Evolutionary conservation across 2,797 vertebrate species (phyloP).

Genomic region (Gambelia wislizenii): DNA sequence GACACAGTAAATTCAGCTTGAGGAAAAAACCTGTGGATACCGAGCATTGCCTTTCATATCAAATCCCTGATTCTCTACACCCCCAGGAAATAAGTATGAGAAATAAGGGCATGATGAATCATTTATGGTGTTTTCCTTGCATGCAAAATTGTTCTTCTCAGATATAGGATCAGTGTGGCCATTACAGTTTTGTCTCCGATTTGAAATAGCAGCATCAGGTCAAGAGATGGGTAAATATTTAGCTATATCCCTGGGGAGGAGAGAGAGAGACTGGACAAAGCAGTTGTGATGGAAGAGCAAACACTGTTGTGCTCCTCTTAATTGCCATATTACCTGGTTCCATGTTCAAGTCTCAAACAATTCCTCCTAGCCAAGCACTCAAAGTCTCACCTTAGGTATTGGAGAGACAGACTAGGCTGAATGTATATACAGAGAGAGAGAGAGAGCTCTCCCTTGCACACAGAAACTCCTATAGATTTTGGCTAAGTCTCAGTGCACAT

Average conservation of each 20-base stretch:
- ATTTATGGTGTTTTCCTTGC: constrained; percentile 66
- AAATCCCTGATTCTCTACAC: constrained; percentile 67
- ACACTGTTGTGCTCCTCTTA: constrained; percentile 36
- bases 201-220: constrained; percentile 52
- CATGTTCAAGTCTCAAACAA: neutral
- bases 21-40: constrained; percentile 64
- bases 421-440: neutral
- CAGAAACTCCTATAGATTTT: neutral
- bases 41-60: constrained; percentile 70
- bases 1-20: constrained; percentile 61
- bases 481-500: neutral
- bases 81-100: constrained; percentile 74
- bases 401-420: neutral
- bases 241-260: neutral
- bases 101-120: constrained; percentile 65
- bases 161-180: constrained; percentile 54
- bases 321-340: constrained; percentile 43
- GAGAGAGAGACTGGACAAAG: neutral
- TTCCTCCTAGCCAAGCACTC: constrained; percentile 37
- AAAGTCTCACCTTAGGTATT: constrained; percentile 28
- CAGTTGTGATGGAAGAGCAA: constrained; percentile 6
- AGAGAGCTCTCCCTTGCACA: neutral
- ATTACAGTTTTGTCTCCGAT: constrained; percentile 66
- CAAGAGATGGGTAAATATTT: constrained; percentile 39
- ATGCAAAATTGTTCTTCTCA: constrained; percentile 69